These are phyloP conservation scores for Bilobella aurantiaca DNA, from an alignment of 1,140 invertebrate species.

Conservation along the genomic window DNA sequence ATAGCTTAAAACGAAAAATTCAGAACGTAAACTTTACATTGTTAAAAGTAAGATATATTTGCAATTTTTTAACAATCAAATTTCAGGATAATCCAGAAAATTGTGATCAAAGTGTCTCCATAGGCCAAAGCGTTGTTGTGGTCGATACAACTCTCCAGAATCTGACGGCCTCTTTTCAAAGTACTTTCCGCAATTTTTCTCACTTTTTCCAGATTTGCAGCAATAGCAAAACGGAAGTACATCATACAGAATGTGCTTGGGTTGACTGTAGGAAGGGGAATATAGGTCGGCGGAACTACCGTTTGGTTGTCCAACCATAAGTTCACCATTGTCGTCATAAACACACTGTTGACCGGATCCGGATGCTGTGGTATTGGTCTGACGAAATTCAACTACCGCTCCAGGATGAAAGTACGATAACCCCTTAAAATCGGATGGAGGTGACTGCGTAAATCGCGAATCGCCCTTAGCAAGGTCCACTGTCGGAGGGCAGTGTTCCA, in stretches of 20 bases:
- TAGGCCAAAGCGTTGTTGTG: too few species aligned
- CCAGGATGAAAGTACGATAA: neutral
- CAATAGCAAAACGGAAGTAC: neutral
- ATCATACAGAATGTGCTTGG: too few species aligned
- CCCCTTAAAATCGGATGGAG: too few species aligned
- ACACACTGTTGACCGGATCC: constrained; percentile 16
- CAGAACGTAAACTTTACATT: too few species aligned
- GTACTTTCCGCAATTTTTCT: neutral
- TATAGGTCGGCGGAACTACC: neutral
- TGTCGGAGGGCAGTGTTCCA: constrained; percentile 3
- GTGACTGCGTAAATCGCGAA: neutral
- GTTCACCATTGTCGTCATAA: constrained; percentile 8
- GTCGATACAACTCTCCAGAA: neutral
- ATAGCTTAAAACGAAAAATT: too few species aligned
- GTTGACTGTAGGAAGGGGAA: neutral
- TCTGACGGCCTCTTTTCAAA: constrained; percentile 4
- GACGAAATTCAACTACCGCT: constrained; percentile 1
- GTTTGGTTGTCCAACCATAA: neutral
- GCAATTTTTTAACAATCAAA: too few species aligned
- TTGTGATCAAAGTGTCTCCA: too few species aligned
- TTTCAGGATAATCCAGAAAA: too few species aligned
- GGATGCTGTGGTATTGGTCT: neutral
- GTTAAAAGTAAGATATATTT: too few species aligned
- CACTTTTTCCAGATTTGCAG: neutral
- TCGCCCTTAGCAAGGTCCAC: neutral